phyloP scores from a whole-genome alignment of 2,888 invertebrate species.

The Acronicta psi region DNA sequence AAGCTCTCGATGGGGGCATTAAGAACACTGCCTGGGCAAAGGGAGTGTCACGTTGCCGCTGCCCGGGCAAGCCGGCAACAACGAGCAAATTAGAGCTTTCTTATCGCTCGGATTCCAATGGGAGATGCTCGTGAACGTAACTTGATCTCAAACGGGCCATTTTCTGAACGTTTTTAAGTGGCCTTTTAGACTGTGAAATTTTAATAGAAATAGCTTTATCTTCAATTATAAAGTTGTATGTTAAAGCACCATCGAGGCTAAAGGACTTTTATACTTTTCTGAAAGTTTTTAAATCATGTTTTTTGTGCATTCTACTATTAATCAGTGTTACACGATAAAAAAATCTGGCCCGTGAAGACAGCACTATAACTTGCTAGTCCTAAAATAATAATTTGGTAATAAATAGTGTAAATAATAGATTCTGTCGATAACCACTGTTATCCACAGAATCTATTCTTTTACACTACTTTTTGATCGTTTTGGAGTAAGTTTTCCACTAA shows the following conservation, averaged over 20 bases:
- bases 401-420: too few relatives aligned
- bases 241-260: background rate
- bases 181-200: background rate
- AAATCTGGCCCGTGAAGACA: too few relatives aligned
- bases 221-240: background rate
- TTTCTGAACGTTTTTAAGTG: conserved; percentile 3
- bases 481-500: too few relatives aligned
- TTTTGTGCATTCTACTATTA: too few relatives aligned
- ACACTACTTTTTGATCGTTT: too few relatives aligned
- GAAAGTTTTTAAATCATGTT: too few relatives aligned
- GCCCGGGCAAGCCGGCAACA: conserved; percentile 23
- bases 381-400: too few relatives aligned
- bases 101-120: conserved; percentile 26
- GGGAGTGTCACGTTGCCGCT: conserved; percentile 36
- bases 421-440: too few relatives aligned
- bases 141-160: conserved; percentile 3
- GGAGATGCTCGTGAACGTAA: conserved; percentile 17
- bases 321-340: too few relatives aligned
- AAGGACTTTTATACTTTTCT: background rate
- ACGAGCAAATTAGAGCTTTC: conserved; percentile 36
- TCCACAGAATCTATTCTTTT: too few relatives aligned
- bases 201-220: too few relatives aligned
- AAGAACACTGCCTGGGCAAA: conserved; percentile 13
- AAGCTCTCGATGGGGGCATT: conserved; percentile 29
- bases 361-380: too few relatives aligned